Percentiles rank a stretch among this genome's conserved stretches.
Conservation (phyloP, 2,113 vertebrate species). For the Cephalopholis sonnerati region DNA sequence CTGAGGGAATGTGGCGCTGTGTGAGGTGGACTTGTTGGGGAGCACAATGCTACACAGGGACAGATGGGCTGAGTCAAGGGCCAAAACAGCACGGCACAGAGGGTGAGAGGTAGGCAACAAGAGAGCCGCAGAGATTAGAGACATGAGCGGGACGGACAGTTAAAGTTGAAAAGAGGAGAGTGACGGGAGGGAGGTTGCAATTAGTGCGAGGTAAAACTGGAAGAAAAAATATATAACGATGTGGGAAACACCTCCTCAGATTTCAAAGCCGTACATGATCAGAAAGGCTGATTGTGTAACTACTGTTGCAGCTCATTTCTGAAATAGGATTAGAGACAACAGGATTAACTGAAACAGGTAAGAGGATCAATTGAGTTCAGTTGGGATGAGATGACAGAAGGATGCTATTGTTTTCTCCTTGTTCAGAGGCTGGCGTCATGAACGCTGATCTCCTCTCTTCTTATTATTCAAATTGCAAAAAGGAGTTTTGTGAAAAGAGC, state of each 20-base stretch:
- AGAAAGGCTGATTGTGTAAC: constrained; percentile 70
- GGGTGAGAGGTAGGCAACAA: constrained; percentile 51
- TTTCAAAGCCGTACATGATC: constrained; percentile 65
- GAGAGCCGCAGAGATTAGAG: constrained; percentile 30
- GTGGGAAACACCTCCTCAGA: constrained; percentile 33
- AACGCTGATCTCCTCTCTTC: constrained; percentile 46
- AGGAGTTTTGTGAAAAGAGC: constrained; percentile 52
- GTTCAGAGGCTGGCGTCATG: constrained; percentile 43
- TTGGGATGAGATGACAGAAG: constrained; percentile 67
- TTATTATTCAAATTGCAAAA: constrained; percentile 57
- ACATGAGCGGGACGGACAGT: constrained; percentile 23
- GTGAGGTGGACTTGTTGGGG: constrained; percentile 67
- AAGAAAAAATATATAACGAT: constrained; percentile 1
- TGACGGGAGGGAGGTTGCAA: constrained; percentile 20
- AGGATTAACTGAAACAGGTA: constrained; percentile 79
- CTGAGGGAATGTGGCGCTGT: constrained; percentile 70
- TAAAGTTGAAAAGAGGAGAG: constrained; percentile 39
- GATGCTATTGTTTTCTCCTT: constrained; percentile 71
- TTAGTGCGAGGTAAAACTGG: constrained; percentile 30
- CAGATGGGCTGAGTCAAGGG: constrained; percentile 84
- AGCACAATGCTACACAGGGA: constrained; percentile 78
- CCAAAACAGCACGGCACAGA: constrained; percentile 55
- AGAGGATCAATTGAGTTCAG: constrained; percentile 73
- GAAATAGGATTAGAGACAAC: constrained; percentile 74
- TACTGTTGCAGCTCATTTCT: constrained; percentile 69